Evolutionary conservation across 2,888 invertebrate genomes (phyloP), one percentile per base, ranked within the genome.

Genomic region (Cyclophora punctaria): DNA sequence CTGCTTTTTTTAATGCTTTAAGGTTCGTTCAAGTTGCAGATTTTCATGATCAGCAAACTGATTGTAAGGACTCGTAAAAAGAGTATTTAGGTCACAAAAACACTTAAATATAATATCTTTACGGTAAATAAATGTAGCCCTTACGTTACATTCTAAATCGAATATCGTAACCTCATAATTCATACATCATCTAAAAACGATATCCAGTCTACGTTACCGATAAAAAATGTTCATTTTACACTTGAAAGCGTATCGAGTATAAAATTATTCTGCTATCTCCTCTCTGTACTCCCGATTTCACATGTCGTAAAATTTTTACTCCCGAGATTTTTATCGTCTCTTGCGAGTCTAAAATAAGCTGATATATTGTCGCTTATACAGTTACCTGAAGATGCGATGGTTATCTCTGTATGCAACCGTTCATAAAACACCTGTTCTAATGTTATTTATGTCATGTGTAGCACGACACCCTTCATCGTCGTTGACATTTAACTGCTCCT

Each of bases 271-370:
- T 57, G 67, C 70, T 73, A 75, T 75, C 73, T 70, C 56, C 59
- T 66, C 66, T 61, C 61, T 62, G 65, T 69, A 70, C 69, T 73
- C 70, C 67, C 72, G 71, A 75, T 75, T 76, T 76, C 69, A 67
- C 69, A 69, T 72, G 71, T 75, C 78, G 71, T 77, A 77, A 77
- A 77, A 70, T 61, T 71, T 76, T 74, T 75, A 72, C 73, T 68
- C 61, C 50, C 57, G 62, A 72, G 71, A 76, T 72, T 76, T 75
- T 77, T 74, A 77, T 74, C 75, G 67, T 64, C 56, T 53, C 57
- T 49, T 58, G 56, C 48, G 60, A 66, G 64, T 69, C 68, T 71
- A 68, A 75, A 75, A 69, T 72, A 69, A 69, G 68, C 67, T 70
- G 60, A 71, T 67, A 63, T 68, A 67, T 64, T 62, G 65, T 67